Percentiles rank a stretch among this genome's conserved stretches.
Conservation (phyloP, 2,797 vertebrate species). For the Anas acuta region DNA sequence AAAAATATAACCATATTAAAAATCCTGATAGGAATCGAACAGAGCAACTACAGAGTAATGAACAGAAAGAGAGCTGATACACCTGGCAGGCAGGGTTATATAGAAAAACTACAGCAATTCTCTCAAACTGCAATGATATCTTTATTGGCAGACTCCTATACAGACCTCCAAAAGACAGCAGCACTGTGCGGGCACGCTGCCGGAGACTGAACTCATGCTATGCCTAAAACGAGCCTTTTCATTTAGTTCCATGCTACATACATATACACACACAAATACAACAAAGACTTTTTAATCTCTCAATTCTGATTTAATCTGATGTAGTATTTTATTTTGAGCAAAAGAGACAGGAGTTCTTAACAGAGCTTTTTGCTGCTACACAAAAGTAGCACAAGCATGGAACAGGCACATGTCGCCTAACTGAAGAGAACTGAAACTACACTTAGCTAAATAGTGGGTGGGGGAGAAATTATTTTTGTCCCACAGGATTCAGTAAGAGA, state of each 20-base stretch:
- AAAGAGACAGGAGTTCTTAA: neutral
- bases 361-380: neutral
- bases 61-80: neutral
- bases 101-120: neutral
- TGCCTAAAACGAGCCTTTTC: neutral
- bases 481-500: slow-evolving; percentile 59
- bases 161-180: neutral
- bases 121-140: neutral
- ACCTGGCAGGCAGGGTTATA: neutral
- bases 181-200: neutral
- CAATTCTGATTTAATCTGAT: neutral
- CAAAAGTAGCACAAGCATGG: slow-evolving; percentile 24
- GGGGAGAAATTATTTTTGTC: slow-evolving; percentile 66
- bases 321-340: neutral
- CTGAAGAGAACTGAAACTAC: slow-evolving; percentile 59
- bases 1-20: neutral
- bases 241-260: neutral
- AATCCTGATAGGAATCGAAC: neutral
- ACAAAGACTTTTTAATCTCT: neutral
- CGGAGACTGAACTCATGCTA: neutral
- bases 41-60: neutral
- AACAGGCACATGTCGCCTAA: neutral
- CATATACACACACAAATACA: neutral
- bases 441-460: slow-evolving; percentile 55
- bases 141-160: neutral